A percentile compares a stretch with the other conserved stretches of the same genome.
Conservation (phyloP, 2,888 invertebrate genomes). For the Netelia inedita region DNA sequence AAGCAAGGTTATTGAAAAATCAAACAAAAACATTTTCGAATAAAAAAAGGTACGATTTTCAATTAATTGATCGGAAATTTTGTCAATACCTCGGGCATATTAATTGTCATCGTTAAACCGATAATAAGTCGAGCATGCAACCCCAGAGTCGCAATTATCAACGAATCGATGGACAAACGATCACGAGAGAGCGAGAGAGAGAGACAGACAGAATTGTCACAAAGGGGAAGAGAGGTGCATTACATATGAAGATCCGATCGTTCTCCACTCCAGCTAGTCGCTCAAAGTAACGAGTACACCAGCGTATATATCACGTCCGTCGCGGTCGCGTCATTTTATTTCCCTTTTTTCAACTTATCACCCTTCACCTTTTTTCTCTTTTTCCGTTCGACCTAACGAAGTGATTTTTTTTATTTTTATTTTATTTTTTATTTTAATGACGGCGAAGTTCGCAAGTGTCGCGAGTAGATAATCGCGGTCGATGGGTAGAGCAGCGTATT, state of each 20-base stretch:
- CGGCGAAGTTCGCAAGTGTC: slow-evolving; percentile 38
- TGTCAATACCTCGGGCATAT: too few relatives aligned
- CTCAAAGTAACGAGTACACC: not conserved
- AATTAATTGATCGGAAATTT: not conserved
- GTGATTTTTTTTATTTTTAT: not conserved
- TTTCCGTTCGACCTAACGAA: slow-evolving; percentile 1
- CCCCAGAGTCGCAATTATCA: not conserved
- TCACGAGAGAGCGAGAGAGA: not conserved
- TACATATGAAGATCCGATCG: slow-evolving; percentile 4
- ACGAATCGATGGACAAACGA: not conserved
- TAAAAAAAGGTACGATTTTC: not conserved
- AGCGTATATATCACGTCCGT: not conserved
- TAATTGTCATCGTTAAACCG: too few relatives aligned
- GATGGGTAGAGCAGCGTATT: slow-evolving; percentile 74
- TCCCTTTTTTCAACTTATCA: not conserved
- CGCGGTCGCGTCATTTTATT: not conserved
- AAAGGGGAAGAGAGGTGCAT: too few relatives aligned
- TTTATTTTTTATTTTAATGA: slow-evolving; percentile 34
- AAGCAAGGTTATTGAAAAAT: too few relatives aligned
- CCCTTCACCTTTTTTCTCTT: not conserved
- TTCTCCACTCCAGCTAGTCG: not conserved
- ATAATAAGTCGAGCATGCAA: too few relatives aligned
- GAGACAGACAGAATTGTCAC: too few relatives aligned
- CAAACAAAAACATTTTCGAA: not conserved
- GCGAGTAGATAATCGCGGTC: slow-evolving; percentile 69